Evolutionary conservation across 2,888 invertebrate genomes (phyloP).

Genomic region (Mystacides longicornis): DNA sequence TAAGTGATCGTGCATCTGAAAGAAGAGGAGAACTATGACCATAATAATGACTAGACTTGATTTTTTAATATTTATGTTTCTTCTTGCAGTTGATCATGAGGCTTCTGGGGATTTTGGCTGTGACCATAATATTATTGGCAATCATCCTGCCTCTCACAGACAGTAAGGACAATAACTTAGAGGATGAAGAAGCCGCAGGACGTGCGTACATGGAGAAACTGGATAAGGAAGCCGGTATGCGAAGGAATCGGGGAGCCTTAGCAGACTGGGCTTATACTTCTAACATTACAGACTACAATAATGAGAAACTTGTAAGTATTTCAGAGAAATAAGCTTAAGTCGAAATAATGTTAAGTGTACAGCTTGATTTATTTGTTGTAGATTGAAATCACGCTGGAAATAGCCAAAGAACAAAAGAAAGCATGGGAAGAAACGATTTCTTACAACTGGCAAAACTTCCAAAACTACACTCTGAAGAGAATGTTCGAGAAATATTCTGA

Average conservation of each 20-base stretch:
- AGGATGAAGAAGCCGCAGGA: constrained; percentile 52
- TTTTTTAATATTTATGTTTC: too few relatives aligned
- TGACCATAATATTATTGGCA: constrained; percentile 37
- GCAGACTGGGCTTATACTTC: constrained; percentile 71
- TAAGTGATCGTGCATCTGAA: too few relatives aligned
- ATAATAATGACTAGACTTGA: too few relatives aligned
- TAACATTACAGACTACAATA: constrained; percentile 67
- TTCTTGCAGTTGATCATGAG: constrained; percentile 43
- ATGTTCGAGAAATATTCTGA: constrained; percentile 69
- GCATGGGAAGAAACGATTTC: constrained; percentile 59
- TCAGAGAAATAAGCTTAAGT: neutral
- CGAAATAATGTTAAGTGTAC: neutral
- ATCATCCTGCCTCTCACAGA: constrained; percentile 45
- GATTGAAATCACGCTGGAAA: constrained; percentile 36
- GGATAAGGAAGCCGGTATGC: constrained; percentile 52
- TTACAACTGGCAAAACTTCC: constrained; percentile 66
- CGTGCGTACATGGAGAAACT: constrained; percentile 54
- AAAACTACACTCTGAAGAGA: constrained; percentile 59
- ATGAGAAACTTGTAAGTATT: constrained; percentile 40
- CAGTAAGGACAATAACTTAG: constrained; percentile 45
- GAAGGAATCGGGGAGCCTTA: constrained; percentile 51
- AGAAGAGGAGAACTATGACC: too few relatives aligned
- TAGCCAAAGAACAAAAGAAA: constrained; percentile 41
- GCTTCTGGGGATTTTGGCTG: constrained; percentile 42
- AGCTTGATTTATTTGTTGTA: constrained; percentile 27